Evolutionary conservation across 2,113 vertebrate genomes (phyloP).

Genomic region (Bujurquina vittata): DNA sequence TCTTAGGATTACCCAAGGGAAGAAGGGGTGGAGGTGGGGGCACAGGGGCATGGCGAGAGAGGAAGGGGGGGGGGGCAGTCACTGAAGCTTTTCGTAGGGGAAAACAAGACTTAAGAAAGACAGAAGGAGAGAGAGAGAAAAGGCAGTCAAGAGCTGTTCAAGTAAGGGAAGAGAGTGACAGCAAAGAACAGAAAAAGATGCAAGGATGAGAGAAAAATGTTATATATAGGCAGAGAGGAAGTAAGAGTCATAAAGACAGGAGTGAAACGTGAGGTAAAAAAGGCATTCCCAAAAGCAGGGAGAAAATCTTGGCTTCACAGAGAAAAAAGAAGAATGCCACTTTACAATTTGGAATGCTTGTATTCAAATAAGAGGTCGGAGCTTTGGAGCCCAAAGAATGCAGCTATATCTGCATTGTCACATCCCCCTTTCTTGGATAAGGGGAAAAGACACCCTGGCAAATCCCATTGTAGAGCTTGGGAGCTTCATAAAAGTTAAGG

Average conservation of each 20-base stretch:
- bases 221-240: neutral
- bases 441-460: constrained; percentile 78
- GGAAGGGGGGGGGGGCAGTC: constrained; percentile 63
- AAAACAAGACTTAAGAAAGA: constrained; percentile 53
- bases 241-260: constrained; percentile 25
- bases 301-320: constrained; percentile 67
- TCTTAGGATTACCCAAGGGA: constrained; percentile 78
- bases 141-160: neutral
- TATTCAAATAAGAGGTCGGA: constrained; percentile 77
- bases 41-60: constrained; percentile 78
- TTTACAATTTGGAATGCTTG: constrained; percentile 80
- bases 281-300: constrained; percentile 51
- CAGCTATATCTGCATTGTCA: constrained; percentile 80
- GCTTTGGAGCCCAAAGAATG: constrained; percentile 74
- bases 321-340: constrained; percentile 75
- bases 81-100: constrained; percentile 74
- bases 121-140: constrained; percentile 11
- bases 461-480: constrained; percentile 83
- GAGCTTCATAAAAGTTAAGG: constrained; percentile 83
- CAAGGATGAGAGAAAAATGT: neutral
- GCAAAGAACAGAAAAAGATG: constrained; percentile 26
- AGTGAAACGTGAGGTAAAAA: constrained; percentile 18
- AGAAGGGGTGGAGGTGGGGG: constrained; percentile 66
- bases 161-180: constrained; percentile 15
- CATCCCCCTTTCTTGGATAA: constrained; percentile 66